These are phyloP conservation scores for Thermophis baileyi DNA, from an alignment of 2,113 vertebrate species.

Conservation along the genomic window DNA sequence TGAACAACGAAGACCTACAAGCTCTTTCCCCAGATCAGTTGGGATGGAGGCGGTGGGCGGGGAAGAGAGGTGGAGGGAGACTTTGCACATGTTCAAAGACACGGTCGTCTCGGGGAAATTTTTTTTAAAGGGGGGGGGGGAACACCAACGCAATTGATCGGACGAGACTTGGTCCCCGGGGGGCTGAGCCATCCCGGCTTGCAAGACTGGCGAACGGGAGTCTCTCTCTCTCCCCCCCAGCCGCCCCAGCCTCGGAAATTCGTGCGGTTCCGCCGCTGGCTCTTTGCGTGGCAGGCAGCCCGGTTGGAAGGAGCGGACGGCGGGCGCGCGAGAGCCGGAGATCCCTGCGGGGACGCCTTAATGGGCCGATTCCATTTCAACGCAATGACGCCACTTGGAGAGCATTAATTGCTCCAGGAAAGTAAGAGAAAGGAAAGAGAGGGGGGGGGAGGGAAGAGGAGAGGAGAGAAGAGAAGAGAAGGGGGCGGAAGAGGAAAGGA, in stretches of 20 bases:
- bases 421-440: too few species aligned
- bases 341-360: constrained; percentile 65
- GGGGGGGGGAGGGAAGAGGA: too few species aligned
- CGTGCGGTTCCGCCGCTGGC: neutral
- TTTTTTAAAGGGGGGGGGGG: too few species aligned
- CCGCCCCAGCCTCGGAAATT: neutral
- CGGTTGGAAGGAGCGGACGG: constrained; percentile 69
- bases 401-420: constrained; percentile 76
- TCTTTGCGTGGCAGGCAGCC: constrained; percentile 58
- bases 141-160: neutral
- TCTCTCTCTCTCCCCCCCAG: neutral
- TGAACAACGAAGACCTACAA: too few species aligned
- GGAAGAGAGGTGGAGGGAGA: neutral
- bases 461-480: too few species aligned
- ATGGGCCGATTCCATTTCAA: constrained; percentile 76
- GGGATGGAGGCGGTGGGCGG: too few species aligned
- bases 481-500: too few species aligned
- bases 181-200: too few species aligned
- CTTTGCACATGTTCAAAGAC: neutral
- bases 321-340: constrained; percentile 48
- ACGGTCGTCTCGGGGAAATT: too few species aligned
- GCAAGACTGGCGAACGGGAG: neutral
- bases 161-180: too few species aligned
- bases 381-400: constrained; percentile 77
- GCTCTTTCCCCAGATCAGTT: neutral